Evolutionary conservation across 2,888 invertebrate species (phyloP), one percentile per base, ranked within the genome.

Genomic region (Scaptodrosophila latifasciaeformis): DNA sequence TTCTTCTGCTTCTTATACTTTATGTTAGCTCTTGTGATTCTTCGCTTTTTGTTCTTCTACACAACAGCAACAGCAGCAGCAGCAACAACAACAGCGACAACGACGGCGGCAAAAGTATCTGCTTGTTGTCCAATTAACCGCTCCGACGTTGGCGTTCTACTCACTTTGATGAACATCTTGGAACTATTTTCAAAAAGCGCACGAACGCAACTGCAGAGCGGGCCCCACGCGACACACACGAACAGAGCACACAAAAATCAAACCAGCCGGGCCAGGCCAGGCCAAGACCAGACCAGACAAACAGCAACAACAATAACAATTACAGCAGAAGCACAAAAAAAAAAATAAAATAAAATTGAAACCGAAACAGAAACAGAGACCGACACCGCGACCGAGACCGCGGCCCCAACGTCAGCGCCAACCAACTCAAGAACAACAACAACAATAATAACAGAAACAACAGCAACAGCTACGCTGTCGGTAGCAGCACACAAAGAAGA

Each of bases 91-190:
- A 40, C 19, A 18, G 7, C 39, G 10, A n/a, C n/a, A n/a, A n/a
- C n/a, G n/a, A n/a, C n/a, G n/a, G n/a, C n/a, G 13, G 21, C 19
- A 40, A 2, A 1, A 18, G n/a, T 9, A n/a, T 19, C 10, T 2
- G 18, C 19, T 50, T 31, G 3, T 34, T 21, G 47, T 68, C 65
- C 79, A 67, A 61, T 80, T 68, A 69, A 69, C 80, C 84, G 83
- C 74, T 75, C 70, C 74, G 72, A 82, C 81, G 83, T 83, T 84
- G 72, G 83, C 81, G 83, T 83, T 84, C 83, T 82, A 81, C 76
- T 75, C 83, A 77, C 83, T 81, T 80, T 82, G 83, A 82, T 82
- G 83, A 84, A 82, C 82, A 84, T 83, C 83, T 83, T 83, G 83
- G 82, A 83, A 83, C 83, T 83, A 84, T 84, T 84, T 84, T 84